phyloP scores from a whole-genome alignment of 2,888 invertebrate species.

The Hemaris fuciformis region DNA sequence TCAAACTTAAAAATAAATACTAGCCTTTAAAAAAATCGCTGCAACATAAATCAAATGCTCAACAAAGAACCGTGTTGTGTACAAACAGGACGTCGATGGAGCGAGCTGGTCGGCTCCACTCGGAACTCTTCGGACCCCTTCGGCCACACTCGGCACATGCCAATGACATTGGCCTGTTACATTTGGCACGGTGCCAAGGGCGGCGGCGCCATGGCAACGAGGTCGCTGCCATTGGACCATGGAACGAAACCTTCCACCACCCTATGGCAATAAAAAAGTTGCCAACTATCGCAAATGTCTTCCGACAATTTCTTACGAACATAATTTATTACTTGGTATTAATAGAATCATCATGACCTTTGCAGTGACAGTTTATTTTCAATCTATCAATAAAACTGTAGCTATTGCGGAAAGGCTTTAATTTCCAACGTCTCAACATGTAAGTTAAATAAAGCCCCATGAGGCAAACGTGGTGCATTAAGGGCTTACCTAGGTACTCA shows the following conservation, averaged over 20 bases:
- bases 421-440: neutral
- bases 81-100: neutral
- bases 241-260: constrained; percentile 19
- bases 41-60: neutral
- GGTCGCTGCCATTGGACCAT: constrained; percentile 42
- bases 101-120: neutral
- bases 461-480: no score
- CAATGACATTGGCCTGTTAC: constrained; percentile 66
- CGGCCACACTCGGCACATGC: constrained; percentile 50
- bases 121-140: neutral
- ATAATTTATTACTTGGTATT: neutral
- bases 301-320: no score
- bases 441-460: neutral
- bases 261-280: constrained; percentile 2
- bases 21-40: neutral
- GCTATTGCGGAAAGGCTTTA: no score
- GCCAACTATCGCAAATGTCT: neutral
- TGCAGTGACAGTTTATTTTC: neutral
- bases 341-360: neutral
- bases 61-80: neutral
- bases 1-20: no score
- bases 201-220: constrained; percentile 45
- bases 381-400: neutral
- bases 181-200: constrained; percentile 52
- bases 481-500: no score